Evolutionary conservation across 2,797 vertebrate genomes (phyloP).

Genomic region (Liasis olivaceus): DNA sequence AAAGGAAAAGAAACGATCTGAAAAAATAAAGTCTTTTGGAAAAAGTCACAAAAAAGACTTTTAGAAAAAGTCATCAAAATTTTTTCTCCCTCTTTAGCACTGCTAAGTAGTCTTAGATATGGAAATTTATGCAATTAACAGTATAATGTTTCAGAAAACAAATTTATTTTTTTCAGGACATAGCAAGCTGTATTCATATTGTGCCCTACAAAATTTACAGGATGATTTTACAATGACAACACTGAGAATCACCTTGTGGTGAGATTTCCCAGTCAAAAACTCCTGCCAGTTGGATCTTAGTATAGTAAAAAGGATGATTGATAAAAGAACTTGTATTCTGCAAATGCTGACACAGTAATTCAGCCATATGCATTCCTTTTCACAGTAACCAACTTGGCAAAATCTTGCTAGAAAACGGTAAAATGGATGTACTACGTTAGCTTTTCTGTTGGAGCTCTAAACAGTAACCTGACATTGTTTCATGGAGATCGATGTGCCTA

Average conservation of each 20-base stretch:
- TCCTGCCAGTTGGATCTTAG: neutral
- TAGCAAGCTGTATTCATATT: neutral
- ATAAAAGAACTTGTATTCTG: slow-evolving; percentile 19
- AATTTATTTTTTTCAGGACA: neutral
- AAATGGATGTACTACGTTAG: neutral
- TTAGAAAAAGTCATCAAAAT: neutral
- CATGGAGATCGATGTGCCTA: neutral
- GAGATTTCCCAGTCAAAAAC: neutral
- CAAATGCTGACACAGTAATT: neutral
- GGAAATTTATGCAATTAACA: neutral
- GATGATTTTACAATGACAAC: neutral
- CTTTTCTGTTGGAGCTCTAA: neutral
- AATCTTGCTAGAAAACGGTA: neutral
- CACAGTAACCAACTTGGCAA: neutral
- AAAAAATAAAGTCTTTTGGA: neutral
- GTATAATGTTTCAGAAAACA: neutral
- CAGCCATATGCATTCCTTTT: neutral
- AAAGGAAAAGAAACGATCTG: neutral
- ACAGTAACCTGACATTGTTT: neutral
- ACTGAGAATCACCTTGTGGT: neutral
- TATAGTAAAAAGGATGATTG: neutral
- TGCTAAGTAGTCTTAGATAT: neutral
- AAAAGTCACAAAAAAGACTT: neutral
- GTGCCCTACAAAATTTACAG: neutral
- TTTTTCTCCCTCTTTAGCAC: neutral